Percentiles rank a stretch among this genome's conserved stretches.
phyloP scores from a whole-genome alignment of 2,888 invertebrate genomes.

The Gnatocerus cornutus region DNA sequence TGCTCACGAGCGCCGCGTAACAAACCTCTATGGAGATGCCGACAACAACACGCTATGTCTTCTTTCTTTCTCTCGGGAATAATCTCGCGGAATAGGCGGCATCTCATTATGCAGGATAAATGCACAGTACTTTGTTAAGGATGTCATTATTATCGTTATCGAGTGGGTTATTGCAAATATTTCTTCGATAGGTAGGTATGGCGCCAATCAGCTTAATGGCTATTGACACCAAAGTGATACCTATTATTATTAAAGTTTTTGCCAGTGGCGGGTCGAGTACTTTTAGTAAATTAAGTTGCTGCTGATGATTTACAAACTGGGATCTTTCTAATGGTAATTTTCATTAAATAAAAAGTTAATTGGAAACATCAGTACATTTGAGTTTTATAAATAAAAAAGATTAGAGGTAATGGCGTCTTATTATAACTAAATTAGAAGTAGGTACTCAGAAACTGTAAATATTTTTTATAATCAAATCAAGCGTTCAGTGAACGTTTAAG shows the following conservation, averaged over 20 bases:
- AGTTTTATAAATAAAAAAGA: no score
- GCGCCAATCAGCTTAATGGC: conserved; percentile 36
- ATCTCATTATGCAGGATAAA: conserved; percentile 49
- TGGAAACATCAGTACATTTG: no score
- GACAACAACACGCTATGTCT: conserved; percentile 54
- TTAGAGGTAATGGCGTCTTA: no score
- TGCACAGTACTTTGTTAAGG: conserved; percentile 47
- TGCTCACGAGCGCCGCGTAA: conserved; percentile 68
- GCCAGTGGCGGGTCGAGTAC: conserved; percentile 14
- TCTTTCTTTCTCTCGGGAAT: conserved; percentile 47
- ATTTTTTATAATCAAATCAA: no score
- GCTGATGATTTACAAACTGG: no score
- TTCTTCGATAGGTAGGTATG: conserved; percentile 21
- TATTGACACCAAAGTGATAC: conserved; percentile 29
- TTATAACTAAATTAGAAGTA: no score
- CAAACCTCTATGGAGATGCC: conserved; percentile 62
- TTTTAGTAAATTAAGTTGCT: no score
- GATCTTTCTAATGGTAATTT: no score
- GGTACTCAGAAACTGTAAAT: no score
- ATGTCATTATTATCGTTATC: conserved; percentile 48
- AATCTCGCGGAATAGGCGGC: conserved; percentile 49
- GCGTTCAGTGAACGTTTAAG: no score
- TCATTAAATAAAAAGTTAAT: no score
- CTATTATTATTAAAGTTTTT: conserved; percentile 11
- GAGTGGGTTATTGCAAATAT: conserved; percentile 34